Conservation (phyloP, 1,140 invertebrate species). For the Monochamus saltuarius region DNA sequence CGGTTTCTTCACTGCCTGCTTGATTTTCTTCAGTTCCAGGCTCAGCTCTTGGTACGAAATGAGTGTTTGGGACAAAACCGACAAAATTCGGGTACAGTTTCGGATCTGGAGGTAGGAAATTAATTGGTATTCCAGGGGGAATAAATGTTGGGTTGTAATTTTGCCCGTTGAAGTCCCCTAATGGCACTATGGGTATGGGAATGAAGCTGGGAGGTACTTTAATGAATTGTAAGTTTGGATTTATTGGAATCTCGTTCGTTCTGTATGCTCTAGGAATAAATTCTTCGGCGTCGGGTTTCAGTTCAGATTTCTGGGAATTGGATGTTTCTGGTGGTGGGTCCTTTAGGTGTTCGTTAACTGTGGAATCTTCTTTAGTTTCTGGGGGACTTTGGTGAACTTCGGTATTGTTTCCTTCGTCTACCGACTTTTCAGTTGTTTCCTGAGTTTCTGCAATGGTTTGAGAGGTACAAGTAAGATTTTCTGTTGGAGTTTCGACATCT, state of each 20-base stretch:
- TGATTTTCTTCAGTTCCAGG: constrained; percentile 10
- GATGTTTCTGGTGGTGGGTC: neutral
- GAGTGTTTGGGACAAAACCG: constrained; percentile 21
- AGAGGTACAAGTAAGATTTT: constrained; percentile 9
- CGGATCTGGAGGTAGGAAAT: constrained; percentile 38
- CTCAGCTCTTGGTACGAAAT: neutral
- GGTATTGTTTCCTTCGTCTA: constrained; percentile 3
- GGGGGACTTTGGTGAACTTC: constrained; percentile 7
- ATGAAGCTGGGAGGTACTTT: constrained; percentile 43
- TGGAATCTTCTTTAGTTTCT: neutral
- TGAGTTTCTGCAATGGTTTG: neutral
- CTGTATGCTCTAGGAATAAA: constrained; percentile 45
- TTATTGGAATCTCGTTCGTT: constrained; percentile 22
- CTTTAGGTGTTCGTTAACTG: neutral
- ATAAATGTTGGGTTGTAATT: constrained; percentile 36
- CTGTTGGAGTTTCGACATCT: constrained; percentile 8
- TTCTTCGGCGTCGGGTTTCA: constrained; percentile 51
- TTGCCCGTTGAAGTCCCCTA: constrained; percentile 30
- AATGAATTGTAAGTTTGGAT: constrained; percentile 32
- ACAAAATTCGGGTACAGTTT: constrained; percentile 23
- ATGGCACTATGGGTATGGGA: constrained; percentile 37
- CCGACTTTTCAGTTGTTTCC: constrained; percentile 22
- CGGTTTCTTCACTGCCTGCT: constrained; percentile 6
- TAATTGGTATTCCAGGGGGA: constrained; percentile 40
- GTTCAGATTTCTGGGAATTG: constrained; percentile 27